Percentiles rank a stretch among this genome's conserved stretches.
Evolutionary conservation across 2,888 invertebrate species (phyloP).

Genomic region (Amblyteles armatorius): DNA sequence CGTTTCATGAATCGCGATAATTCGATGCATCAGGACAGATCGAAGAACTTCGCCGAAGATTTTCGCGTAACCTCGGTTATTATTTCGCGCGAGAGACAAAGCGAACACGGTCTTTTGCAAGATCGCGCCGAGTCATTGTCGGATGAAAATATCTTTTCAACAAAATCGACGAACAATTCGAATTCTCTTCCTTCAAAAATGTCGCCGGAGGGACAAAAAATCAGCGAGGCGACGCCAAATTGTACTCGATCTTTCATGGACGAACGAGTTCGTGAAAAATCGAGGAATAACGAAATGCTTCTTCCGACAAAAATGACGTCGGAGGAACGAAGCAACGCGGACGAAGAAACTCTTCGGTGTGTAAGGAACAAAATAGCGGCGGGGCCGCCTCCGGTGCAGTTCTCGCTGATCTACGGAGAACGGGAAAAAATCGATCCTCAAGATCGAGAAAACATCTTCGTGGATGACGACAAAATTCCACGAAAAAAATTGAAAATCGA

Average conservation of each 20-base stretch:
- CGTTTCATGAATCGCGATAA: not conserved
- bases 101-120: not conserved
- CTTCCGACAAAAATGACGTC: too few relatives aligned
- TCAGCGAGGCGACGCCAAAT: not conserved
- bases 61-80: not conserved
- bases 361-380: not conserved
- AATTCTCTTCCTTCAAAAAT: not conserved
- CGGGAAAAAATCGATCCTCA: not conserved
- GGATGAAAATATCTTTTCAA: not conserved
- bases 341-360: not conserved
- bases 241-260: not conserved
- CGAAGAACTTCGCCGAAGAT: not conserved
- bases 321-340: not conserved
- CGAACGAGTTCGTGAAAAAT: not conserved
- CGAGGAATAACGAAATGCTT: not conserved
- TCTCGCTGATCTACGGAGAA: not conserved
- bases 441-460: not conserved
- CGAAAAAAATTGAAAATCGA: not conserved
- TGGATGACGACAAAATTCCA: constrained; percentile 4
- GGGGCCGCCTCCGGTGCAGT: not conserved
- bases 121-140: not conserved
- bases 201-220: not conserved
- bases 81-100: not conserved
- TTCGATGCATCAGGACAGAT: not conserved
- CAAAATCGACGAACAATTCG: not conserved